Evolutionary conservation across 2,888 invertebrate species (phyloP).

Genomic region (Salpingus planirostris): DNA sequence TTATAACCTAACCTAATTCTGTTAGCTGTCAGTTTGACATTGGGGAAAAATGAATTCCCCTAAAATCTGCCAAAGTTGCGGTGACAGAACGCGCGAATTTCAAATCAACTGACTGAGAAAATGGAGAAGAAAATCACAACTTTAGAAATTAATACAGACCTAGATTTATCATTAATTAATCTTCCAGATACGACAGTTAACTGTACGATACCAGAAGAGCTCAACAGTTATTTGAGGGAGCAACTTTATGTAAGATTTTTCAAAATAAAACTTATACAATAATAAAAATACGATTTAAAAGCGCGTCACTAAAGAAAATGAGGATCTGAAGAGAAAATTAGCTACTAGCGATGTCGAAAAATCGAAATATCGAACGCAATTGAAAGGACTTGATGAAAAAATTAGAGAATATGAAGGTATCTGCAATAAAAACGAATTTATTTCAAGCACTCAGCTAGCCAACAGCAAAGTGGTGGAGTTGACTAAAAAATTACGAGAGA

Average conservation of each 20-base stretch:
- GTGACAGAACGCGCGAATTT: too few relatives aligned
- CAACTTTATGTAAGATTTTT: slow-evolving; percentile 46
- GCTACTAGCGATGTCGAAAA: slow-evolving; percentile 30
- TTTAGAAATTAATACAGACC: neutral
- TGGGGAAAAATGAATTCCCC: slow-evolving; percentile 7
- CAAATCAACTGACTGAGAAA: neutral
- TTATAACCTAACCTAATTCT: neutral
- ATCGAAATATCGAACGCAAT: too few relatives aligned
- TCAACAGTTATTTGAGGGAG: slow-evolving; percentile 52
- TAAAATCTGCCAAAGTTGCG: too few relatives aligned
- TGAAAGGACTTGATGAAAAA: slow-evolving; percentile 29
- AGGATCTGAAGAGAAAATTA: slow-evolving; percentile 37
- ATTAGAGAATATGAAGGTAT: slow-evolving; percentile 46
- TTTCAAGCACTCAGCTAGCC: slow-evolving; percentile 47
- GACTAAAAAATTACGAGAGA: slow-evolving; percentile 56
- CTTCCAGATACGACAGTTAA: neutral
- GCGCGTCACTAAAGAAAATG: slow-evolving; percentile 12
- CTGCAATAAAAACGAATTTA: slow-evolving; percentile 42
- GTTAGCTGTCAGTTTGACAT: slow-evolving; percentile 4
- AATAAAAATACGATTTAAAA: too few relatives aligned
- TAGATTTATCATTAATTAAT: neutral
- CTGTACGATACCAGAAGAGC: slow-evolving; percentile 44
- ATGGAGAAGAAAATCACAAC: neutral
- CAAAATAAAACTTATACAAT: too few relatives aligned
- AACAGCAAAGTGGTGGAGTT: slow-evolving; percentile 59